These are phyloP conservation scores for Mesopsocus fuscifrons DNA, from an alignment of 2,888 invertebrate species.

Conservation along the genomic window DNA sequence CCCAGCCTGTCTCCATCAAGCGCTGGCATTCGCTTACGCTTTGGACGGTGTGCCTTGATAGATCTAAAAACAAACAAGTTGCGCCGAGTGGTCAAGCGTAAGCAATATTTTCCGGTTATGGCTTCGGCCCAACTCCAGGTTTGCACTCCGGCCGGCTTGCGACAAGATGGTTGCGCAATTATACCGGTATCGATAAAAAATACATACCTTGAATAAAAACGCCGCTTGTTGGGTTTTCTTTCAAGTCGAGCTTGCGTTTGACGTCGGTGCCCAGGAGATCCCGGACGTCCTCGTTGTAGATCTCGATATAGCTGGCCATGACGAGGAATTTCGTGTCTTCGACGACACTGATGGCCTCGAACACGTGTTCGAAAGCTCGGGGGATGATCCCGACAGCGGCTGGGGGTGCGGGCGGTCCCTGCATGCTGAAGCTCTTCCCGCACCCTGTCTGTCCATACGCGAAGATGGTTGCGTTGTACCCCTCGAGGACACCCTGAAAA, in stretches of 20 bases:
- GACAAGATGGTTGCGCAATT: no score
- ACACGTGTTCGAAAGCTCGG: constrained; percentile 70
- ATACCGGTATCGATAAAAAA: no score
- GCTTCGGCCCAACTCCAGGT: no score
- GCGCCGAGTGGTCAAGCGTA: not conserved
- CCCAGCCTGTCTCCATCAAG: constrained; percentile 55
- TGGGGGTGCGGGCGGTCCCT: constrained; percentile 36
- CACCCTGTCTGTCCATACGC: constrained; percentile 88
- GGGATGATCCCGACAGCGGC: constrained; percentile 43
- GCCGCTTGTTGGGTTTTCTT: constrained; percentile 43
- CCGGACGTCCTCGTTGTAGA: constrained; percentile 64
- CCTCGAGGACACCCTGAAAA: constrained; percentile 59
- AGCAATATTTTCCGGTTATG: no score
- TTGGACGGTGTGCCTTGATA: constrained; percentile 58
- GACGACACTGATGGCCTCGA: constrained; percentile 62
- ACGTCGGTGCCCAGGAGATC: constrained; percentile 41
- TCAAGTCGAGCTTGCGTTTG: constrained; percentile 39
- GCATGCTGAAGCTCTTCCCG: constrained; percentile 84
- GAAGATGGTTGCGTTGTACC: constrained; percentile 84
- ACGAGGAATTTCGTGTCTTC: constrained; percentile 50
- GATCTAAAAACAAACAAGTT: constrained; percentile 26
- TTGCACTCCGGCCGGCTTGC: no score
- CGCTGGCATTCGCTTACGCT: constrained; percentile 56
- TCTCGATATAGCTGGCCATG: constrained; percentile 62
- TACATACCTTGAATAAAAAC: constrained; percentile 43